Percentiles rank a stretch among this genome's conserved stretches.
Evolutionary conservation across 2,888 invertebrate genomes (phyloP).

Genomic region (Caenorhabditis sulstoni): DNA sequence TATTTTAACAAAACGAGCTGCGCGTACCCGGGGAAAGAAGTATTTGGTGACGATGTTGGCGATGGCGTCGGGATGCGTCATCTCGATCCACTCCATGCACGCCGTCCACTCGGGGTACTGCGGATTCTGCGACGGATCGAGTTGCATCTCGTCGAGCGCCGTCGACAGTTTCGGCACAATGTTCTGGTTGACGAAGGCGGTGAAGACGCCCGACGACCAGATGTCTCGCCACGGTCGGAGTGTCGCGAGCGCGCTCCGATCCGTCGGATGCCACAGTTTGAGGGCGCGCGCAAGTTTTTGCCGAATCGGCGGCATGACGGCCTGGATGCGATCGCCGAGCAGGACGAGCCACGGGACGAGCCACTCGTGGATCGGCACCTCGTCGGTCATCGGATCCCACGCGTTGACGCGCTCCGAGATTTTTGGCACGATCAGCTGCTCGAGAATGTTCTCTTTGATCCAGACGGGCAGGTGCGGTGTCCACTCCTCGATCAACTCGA

Average conservation of each 20-base stretch:
- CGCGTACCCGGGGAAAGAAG: slow-evolving; percentile 88
- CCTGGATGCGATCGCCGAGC: slow-evolving; percentile 85
- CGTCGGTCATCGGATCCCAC: slow-evolving; percentile 95
- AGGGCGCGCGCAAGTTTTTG: slow-evolving; percentile 82
- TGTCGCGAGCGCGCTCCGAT: slow-evolving; percentile 92
- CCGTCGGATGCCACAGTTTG: slow-evolving; percentile 87
- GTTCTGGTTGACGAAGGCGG: slow-evolving; percentile 89
- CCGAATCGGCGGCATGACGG: slow-evolving; percentile 91
- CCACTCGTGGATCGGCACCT: slow-evolving; percentile 96
- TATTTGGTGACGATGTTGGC: slow-evolving; percentile 89
- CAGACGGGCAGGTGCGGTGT: slow-evolving; percentile 88
- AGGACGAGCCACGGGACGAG: slow-evolving; percentile 95
- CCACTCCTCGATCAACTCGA: slow-evolving; percentile 90
- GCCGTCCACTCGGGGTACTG: slow-evolving; percentile 71
- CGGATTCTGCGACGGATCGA: slow-evolving; percentile 68
- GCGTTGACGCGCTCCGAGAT: slow-evolving; percentile 70
- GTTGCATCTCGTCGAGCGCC: slow-evolving; percentile 65
- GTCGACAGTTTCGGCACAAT: slow-evolving; percentile 88
- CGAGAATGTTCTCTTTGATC: slow-evolving; percentile 89
- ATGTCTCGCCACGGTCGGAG: slow-evolving; percentile 92
- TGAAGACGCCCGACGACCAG: slow-evolving; percentile 87
- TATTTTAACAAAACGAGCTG: not conserved
- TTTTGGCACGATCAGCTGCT: slow-evolving; percentile 82
- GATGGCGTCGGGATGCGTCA: slow-evolving; percentile 88
- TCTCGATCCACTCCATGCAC: slow-evolving; percentile 91